Percentiles rank a stretch among this genome's conserved stretches.
Conservation (phyloP, 2,113 vertebrate genomes). For the Phalacrocorax pelagicus region DNA sequence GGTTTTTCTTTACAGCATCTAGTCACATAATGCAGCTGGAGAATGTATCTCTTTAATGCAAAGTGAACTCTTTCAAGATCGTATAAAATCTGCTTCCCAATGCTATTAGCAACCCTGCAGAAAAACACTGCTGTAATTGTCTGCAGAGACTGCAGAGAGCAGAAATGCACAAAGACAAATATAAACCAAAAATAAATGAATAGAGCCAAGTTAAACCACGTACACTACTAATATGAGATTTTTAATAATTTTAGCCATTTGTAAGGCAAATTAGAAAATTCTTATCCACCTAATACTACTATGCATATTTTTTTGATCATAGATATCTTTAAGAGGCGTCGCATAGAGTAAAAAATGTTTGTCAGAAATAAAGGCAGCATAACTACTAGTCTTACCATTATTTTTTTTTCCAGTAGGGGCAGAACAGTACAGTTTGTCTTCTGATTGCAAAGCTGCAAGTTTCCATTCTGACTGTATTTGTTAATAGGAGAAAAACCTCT, state of each 20-base stretch:
- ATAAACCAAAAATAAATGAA: neutral
- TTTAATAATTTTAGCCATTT: neutral
- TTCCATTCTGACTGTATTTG: neutral
- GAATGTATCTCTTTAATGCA: neutral
- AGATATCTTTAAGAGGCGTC: neutral
- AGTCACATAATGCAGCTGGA: neutral
- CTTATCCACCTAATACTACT: neutral
- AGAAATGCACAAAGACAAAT: conserved; percentile 10
- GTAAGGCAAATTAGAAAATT: neutral
- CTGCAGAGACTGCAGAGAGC: neutral
- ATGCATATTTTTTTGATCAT: neutral
- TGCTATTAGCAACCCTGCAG: neutral
- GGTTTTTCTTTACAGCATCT: neutral
- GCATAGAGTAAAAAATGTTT: neutral
- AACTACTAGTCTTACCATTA: neutral
- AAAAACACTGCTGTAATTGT: neutral
- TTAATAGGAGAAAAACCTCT: neutral
- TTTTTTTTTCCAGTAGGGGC: neutral
- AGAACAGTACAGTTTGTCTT: neutral
- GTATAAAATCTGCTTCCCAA: neutral
- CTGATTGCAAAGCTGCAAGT: neutral
- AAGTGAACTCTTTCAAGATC: neutral
- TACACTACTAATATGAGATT: neutral
- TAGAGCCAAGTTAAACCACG: accelerated
- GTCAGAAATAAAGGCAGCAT: neutral